Evolutionary conservation across 2,797 vertebrate genomes (phyloP).

Genomic region (Buceros bicornis): DNA sequence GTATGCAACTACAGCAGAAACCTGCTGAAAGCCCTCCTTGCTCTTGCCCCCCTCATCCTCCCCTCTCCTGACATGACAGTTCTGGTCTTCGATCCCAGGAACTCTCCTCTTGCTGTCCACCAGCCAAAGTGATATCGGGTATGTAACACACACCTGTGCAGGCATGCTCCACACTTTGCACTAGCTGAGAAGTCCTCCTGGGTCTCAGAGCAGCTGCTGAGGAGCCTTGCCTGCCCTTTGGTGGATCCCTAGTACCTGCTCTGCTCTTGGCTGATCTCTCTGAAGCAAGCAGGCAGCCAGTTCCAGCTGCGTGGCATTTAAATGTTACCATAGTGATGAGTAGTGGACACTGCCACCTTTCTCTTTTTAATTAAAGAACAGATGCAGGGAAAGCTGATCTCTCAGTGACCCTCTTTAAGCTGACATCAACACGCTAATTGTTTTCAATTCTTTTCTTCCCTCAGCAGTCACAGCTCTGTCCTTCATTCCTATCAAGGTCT

Average conservation of each 20-base stretch:
- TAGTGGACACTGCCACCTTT: constrained; percentile 78
- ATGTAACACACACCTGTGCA: accelerated
- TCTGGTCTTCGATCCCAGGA: neutral
- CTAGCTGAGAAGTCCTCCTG: neutral
- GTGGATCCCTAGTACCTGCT: neutral
- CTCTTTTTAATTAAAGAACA: constrained; percentile 80
- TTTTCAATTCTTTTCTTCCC: constrained; percentile 73
- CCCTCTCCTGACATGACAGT: neutral
- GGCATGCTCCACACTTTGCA: accelerated
- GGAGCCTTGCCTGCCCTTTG: neutral
- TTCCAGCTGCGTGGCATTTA: constrained; percentile 61
- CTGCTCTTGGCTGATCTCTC: neutral
- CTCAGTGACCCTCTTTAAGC: constrained; percentile 77
- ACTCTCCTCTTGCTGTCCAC: neutral
- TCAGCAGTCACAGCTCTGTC: constrained; percentile 60
- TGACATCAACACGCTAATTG: constrained; percentile 77
- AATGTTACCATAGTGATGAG: constrained; percentile 80
- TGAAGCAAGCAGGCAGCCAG: neutral
- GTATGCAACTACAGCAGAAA: neutral
- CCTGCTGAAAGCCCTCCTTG: neutral
- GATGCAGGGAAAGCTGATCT: constrained; percentile 78
- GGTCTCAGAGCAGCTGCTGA: neutral
- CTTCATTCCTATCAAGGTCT: constrained; percentile 68
- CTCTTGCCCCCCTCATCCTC: neutral
- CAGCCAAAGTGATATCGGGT: neutral